These are phyloP conservation scores for Triplophysa rosa DNA, from an alignment of 2,113 vertebrate genomes.

Conservation along the genomic window DNA sequence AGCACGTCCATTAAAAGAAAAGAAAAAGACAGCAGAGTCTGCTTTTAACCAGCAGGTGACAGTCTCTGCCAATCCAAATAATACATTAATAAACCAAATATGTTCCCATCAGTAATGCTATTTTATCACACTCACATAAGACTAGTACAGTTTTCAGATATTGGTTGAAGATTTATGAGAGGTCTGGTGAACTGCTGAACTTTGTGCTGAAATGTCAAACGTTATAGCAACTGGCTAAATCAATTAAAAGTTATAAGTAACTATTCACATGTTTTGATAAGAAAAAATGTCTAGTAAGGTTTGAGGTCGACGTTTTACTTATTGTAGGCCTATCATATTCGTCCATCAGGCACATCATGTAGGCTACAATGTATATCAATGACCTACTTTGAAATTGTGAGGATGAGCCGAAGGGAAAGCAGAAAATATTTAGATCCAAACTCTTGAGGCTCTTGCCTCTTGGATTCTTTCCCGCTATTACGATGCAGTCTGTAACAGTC, in stretches of 20 bases:
- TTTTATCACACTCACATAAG: neutral
- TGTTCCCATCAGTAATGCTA: neutral
- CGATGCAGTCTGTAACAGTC: neutral
- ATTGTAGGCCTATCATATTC: neutral
- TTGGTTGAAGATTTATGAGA: no score
- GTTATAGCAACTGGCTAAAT: no score
- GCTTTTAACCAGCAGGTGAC: constrained; percentile 36
- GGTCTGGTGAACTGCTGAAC: no score
- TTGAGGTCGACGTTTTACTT: neutral
- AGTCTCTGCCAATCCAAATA: constrained; percentile 8
- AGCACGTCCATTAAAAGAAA: neutral
- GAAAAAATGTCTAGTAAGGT: neutral
- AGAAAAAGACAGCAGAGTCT: neutral
- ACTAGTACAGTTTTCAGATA: neutral
- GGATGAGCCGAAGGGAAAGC: constrained; percentile 11
- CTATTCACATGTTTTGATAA: no score
- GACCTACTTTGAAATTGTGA: constrained; percentile 13
- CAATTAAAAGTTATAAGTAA: no score
- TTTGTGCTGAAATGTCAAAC: no score
- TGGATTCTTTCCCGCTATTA: neutral
- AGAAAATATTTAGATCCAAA: constrained; percentile 13
- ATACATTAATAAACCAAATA: neutral
- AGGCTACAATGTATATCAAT: neutral
- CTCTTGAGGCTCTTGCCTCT: neutral
- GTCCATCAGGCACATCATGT: neutral